Percentiles rank a stretch among this genome's conserved stretches.
Evolutionary conservation across 2,113 vertebrate genomes (phyloP).

Genomic region (Microtus oregoni): DNA sequence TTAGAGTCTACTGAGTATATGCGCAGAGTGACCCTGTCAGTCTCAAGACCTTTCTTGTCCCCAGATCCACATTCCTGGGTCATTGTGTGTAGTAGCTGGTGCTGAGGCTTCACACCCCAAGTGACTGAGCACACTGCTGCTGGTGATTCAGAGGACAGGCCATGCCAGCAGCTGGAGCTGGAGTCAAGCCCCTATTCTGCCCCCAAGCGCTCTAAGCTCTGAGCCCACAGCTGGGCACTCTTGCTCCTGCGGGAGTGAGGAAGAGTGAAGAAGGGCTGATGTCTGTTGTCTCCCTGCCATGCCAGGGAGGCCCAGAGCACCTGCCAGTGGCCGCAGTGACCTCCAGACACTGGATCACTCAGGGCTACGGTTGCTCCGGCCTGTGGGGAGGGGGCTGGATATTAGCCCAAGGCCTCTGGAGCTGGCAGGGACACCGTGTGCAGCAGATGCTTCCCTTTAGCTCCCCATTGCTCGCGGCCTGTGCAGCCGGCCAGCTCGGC

Average conservation of each 20-base stretch:
- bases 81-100: not conserved
- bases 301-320: not conserved
- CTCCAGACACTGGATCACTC: not conserved
- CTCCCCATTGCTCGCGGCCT: no score
- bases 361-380: not conserved
- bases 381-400: not conserved
- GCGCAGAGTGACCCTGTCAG: not conserved
- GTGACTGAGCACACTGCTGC: not conserved
- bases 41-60: not conserved
- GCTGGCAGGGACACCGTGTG: not conserved
- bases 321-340: fast-evolving
- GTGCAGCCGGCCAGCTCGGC: not conserved
- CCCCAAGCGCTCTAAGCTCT: not conserved
- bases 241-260: not conserved
- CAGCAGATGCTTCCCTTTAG: not conserved
- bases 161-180: fast-evolving
- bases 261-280: not conserved
- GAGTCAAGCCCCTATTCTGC: not conserved
- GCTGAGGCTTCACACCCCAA: not conserved
- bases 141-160: not conserved
- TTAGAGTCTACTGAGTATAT: not conserved
- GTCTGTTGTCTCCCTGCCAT: not conserved
- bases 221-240: fast-evolving
- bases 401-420: not conserved
- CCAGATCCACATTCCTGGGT: not conserved